These are phyloP conservation scores for Myotis vivesi DNA, from an alignment of 2,797 vertebrate genomes.

Conservation along the genomic window DNA sequence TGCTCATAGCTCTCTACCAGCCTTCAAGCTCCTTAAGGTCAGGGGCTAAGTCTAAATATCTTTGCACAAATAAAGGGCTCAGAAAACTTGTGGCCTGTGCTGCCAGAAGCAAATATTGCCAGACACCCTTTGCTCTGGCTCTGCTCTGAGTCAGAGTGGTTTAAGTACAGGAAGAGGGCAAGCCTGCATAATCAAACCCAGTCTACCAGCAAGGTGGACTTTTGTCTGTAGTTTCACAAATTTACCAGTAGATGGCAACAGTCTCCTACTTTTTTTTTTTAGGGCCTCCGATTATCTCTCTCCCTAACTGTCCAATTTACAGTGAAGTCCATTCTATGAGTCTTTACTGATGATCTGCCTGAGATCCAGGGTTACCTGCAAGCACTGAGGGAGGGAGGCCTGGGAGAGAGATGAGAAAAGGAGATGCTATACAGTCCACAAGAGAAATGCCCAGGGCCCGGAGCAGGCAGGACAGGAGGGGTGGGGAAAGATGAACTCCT, in stretches of 20 bases:
- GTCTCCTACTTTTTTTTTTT: background rate
- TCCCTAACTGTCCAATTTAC: background rate
- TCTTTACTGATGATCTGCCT: background rate
- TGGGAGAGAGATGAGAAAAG: background rate
- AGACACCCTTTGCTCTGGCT: background rate
- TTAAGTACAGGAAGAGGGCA: background rate
- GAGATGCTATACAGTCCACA: background rate
- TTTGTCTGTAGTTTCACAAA: background rate
- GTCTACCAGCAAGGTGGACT: background rate
- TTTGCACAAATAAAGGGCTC: background rate
- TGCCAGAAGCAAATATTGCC: background rate
- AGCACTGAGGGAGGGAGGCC: background rate
- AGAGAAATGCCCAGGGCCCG: too few relatives aligned
- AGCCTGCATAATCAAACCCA: background rate
- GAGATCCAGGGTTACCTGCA: background rate
- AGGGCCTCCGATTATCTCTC: rapidly evolving
- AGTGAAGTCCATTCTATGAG: background rate
- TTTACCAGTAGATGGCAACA: constrained; percentile 34
- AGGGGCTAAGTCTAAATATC: background rate
- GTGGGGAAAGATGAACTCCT: too few relatives aligned
- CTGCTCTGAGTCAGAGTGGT: background rate
- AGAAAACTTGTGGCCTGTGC: background rate
- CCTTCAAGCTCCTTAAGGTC: background rate
- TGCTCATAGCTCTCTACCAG: background rate
- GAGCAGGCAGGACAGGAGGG: too few relatives aligned